Conservation (phyloP, 1,140 invertebrate species). For the Bombus difficillimus region DNA sequence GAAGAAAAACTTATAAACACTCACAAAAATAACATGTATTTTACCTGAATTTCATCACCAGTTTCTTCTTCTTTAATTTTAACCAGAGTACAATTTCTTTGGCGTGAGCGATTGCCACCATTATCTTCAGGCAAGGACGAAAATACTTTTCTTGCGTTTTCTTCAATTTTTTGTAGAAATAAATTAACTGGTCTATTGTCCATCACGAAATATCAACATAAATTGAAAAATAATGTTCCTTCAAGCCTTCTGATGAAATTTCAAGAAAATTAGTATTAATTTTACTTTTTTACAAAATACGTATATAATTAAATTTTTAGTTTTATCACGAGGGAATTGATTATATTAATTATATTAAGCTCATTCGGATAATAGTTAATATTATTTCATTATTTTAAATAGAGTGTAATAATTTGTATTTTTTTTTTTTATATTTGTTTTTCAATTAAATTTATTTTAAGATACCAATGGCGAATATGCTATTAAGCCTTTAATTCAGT, state of each 20-base stretch:
- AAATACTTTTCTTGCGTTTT: slow-evolving; percentile 10
- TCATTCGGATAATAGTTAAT: not conserved
- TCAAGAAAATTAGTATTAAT: not conserved
- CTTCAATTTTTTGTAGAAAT: not conserved
- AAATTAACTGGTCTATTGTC: slow-evolving; percentile 4
- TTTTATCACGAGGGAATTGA: not conserved
- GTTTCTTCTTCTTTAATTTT: slow-evolving; percentile 82
- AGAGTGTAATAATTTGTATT: not conserved
- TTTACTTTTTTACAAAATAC: not conserved
- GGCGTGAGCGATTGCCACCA: slow-evolving; percentile 29
- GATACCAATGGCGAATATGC: not conserved
- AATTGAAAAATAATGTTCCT: not conserved
- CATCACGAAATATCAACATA: slow-evolving; percentile 20
- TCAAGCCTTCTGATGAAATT: not conserved
- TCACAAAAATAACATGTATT: slow-evolving; percentile 27
- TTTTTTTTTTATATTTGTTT: not conserved
- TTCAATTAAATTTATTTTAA: not conserved
- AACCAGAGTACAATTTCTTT: slow-evolving; percentile 49
- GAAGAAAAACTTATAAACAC: not conserved
- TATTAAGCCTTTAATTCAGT: not conserved
- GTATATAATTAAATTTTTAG: no score
- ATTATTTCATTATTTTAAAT: not conserved
- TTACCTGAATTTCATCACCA: slow-evolving; percentile 83
- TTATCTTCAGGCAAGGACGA: slow-evolving; percentile 56
- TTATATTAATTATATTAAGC: not conserved